Percentiles rank a stretch among this genome's conserved stretches.
Conservation (phyloP, 1,140 invertebrate species). For the Neuroterus valhalla region DNA sequence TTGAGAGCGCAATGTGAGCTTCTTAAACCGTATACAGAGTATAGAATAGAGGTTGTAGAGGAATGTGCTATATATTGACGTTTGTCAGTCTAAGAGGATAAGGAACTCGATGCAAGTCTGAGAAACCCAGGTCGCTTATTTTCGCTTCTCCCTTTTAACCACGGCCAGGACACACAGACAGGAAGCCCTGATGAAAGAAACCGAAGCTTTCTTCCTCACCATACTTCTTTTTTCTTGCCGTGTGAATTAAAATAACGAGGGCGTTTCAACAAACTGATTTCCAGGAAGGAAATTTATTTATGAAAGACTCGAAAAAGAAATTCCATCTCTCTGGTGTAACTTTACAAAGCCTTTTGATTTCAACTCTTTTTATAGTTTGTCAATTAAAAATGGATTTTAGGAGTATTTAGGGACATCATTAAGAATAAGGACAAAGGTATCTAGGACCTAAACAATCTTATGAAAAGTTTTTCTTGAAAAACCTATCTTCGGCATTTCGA, state of each 20-base stretch:
- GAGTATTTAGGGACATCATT: too few species aligned
- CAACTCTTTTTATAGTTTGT: background rate
- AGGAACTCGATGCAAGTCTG: constrained; percentile 59
- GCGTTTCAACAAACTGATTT: constrained; percentile 5
- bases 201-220: constrained; percentile 47
- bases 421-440: too few species aligned
- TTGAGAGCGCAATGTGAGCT: background rate
- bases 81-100: constrained; percentile 63
- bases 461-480: too few species aligned
- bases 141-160: constrained; percentile 59
- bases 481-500: too few species aligned
- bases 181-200: constrained; percentile 52
- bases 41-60: background rate
- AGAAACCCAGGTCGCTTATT: constrained; percentile 58
- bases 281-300: constrained; percentile 16
- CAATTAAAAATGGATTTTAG: too few species aligned
- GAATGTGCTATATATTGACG: constrained; percentile 32
- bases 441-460: too few species aligned
- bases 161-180: constrained; percentile 40
- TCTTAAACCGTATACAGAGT: constrained; percentile 40
- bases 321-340: background rate
- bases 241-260: constrained; percentile 26
- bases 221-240: background rate
- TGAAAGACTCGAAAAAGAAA: background rate
- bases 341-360: background rate